A percentile compares a stretch with the other conserved stretches of the same genome.
phyloP scores from a whole-genome alignment of 2,888 invertebrate species.

The Cordilura impudica region DNA sequence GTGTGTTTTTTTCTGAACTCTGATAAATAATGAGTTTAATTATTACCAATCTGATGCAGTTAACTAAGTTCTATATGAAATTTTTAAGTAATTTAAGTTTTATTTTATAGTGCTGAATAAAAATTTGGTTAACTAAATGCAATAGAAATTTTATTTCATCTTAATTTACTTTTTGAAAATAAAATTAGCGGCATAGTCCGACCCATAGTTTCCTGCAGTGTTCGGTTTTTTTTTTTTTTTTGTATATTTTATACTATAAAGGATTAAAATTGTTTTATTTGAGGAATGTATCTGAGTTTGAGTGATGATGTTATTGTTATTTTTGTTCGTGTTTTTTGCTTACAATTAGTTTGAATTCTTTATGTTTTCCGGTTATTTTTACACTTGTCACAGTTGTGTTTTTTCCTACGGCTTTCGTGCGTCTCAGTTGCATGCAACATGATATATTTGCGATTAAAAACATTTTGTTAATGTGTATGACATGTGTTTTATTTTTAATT shows the following conservation, averaged over 20 bases:
- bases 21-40: too few species aligned
- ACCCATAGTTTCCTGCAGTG: background rate
- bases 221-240: too few species aligned
- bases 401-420: background rate
- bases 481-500: slow-evolving; percentile 56
- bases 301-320: slow-evolving; percentile 3
- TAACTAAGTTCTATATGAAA: too few species aligned
- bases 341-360: slow-evolving; percentile 2
- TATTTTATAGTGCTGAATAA: too few species aligned
- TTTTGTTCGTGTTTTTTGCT: background rate
- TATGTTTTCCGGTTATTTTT: slow-evolving; percentile 26
- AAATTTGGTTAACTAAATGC: too few species aligned
- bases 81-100: too few species aligned
- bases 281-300: background rate
- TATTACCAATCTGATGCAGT: too few species aligned
- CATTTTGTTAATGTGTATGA: slow-evolving; percentile 45
- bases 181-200: too few species aligned
- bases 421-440: slow-evolving; percentile 50
- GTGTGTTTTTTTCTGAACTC: too few species aligned
- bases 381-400: slow-evolving; percentile 26
- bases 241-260: background rate
- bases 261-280: slow-evolving; percentile 7
- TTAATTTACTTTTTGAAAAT: too few species aligned
- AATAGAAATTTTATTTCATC: too few species aligned
- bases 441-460: slow-evolving; percentile 58